Base-by-base conservation (phyloP, 2,888 invertebrate genomes). In the Sminthurides aquaticus region DNA sequence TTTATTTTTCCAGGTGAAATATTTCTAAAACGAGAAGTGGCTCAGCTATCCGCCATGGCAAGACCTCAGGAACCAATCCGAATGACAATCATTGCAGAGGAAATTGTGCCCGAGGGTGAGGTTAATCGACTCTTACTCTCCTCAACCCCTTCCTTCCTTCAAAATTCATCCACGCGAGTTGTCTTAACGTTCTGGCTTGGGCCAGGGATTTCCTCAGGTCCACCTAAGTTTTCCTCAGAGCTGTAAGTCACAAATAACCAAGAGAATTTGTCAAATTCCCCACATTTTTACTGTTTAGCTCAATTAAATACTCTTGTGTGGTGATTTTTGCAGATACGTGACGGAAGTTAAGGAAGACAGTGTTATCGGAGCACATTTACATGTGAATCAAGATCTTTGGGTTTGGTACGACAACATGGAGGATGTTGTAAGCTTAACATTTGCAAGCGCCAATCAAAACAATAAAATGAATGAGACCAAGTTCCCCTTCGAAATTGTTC, bases 21-120 rank as follows among this genome's bases (percentile, higher is more conserved):
- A 69, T 83, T 82, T 70, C 78, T 88, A 70, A 82, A 87, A 71
- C 84, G 86, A 71, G 88, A 91, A 0, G 80, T 92, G 29, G 86
- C 87, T 72, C 89, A 91, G 76, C 85, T 92, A 71, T 85, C 87
- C 62, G 85, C 88, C 63, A 89, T 90, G 74, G 87, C 88, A 20
- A 87, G 88, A 76, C 85, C 87, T n/a, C 88, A 89, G 60, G 87
- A 90, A 64, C 91, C 92, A 1, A 87, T 92, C 64, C 82, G 91
- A 58, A 82, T 92, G 68, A 90, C 88, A 1, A 87, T 92, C 60
- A 86, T 91, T 59, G 92, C 92, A 2, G 91, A 91, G 78, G 92
- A 92, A 80, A 87, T 92, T 67, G 84, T 75, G 49, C 74, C 75
- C 28, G 71, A 71, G 24, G 67, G 60, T 18, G 70, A 66, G 49